Conservation (phyloP, 2,113 vertebrate genomes). For the Desmodus rotundus region DNA sequence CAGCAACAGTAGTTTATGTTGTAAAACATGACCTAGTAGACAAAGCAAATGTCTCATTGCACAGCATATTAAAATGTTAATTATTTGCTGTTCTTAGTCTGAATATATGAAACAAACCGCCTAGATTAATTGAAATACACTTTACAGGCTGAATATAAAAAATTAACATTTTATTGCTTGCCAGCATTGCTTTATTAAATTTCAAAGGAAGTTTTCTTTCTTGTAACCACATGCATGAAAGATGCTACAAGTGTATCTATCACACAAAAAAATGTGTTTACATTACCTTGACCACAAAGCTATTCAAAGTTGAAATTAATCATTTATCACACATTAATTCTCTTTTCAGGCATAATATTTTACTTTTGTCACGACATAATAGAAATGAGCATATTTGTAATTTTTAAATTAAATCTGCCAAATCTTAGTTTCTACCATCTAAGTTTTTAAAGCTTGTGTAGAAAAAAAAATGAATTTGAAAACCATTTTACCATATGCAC, state of each 20-base stretch:
- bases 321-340: neutral
- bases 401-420: neutral
- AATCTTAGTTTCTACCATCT: neutral
- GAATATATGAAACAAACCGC: neutral
- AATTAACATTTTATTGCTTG: slow-evolving; percentile 26
- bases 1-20: neutral
- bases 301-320: slow-evolving; percentile 4
- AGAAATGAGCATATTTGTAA: slow-evolving; percentile 9
- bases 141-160: neutral
- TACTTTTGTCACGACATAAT: slow-evolving; percentile 8
- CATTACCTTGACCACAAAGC: neutral
- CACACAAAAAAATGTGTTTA: neutral
- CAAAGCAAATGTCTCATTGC: neutral
- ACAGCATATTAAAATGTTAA: slow-evolving; percentile 27
- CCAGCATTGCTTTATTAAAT: neutral
- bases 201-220: slow-evolving; percentile 11
- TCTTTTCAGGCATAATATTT: neutral
- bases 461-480: slow-evolving; percentile 1
- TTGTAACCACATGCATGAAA: neutral
- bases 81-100: neutral
- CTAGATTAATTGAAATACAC: neutral
- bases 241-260: neutral
- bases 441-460: neutral
- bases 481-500: neutral
- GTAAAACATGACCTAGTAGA: neutral